phyloP scores from a whole-genome alignment of 2,888 invertebrate genomes.

The Hirudinaria manillensis region DNA sequence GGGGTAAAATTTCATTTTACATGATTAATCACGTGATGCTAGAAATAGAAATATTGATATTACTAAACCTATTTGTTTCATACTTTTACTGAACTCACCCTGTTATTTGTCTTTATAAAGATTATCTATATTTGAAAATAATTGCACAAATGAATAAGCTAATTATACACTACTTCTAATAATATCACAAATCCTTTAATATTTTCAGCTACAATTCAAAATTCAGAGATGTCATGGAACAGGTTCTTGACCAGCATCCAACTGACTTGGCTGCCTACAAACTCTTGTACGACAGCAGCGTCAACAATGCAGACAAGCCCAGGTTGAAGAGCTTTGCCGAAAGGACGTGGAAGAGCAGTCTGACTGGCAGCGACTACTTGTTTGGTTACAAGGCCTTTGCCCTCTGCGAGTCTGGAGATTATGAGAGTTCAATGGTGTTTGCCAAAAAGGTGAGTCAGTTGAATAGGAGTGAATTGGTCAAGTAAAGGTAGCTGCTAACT shows the following conservation, averaged over 20 bases:
- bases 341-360: conserved; percentile 52
- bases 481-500: no score
- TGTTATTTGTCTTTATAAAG: background rate
- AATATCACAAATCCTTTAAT: background rate
- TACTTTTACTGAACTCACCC: background rate
- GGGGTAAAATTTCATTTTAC: conserved; percentile 45
- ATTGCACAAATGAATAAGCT: no score
- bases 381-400: conserved; percentile 59
- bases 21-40: no score
- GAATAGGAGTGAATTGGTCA: no score
- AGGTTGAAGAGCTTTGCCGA: conserved; percentile 56
- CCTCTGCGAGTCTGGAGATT: conserved; percentile 55
- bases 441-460: conserved; percentile 47
- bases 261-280: conserved; percentile 57
- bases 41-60: no score
- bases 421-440: conserved; percentile 52
- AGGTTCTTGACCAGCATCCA: conserved; percentile 55
- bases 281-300: conserved; percentile 56
- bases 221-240: conserved; percentile 55
- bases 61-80: no score
- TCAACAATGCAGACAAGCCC: conserved; percentile 53
- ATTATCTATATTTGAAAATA: no score
- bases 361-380: conserved; percentile 55
- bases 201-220: conserved; percentile 45
- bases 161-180: no score